These are phyloP conservation scores for Phyllotreta cruciferae DNA, from an alignment of 2,888 invertebrate species.

Conservation along the genomic window DNA sequence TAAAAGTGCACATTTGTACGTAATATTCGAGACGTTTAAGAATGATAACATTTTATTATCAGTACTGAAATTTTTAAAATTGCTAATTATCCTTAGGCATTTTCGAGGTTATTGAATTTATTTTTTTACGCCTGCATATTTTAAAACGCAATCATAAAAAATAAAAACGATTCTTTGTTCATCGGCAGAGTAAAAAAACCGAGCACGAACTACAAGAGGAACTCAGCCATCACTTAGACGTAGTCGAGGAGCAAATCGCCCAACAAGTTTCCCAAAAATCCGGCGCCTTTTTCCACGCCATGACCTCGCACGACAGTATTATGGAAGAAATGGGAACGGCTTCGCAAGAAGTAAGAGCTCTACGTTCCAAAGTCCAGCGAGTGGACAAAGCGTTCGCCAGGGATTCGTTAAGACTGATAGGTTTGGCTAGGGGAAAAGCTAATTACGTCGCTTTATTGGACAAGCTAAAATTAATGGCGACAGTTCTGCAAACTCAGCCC, in stretches of 20 bases:
- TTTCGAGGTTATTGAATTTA: no score
- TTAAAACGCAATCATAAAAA: no score
- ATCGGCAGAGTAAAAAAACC: slow-evolving; percentile 59
- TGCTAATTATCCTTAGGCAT: no score
- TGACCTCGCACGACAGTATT: slow-evolving; percentile 97
- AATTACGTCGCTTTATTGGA: slow-evolving; percentile 74
- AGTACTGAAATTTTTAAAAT: no score
- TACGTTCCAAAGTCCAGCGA: slow-evolving; percentile 77
- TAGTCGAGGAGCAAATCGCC: slow-evolving; percentile 92
- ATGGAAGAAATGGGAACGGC: slow-evolving; percentile 93
- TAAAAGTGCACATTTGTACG: no score
- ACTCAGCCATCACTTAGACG: slow-evolving; percentile 92
- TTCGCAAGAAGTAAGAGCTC: slow-evolving; percentile 74
- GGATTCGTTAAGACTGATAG: slow-evolving; percentile 80
- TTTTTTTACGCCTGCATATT: no score
- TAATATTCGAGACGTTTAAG: no score
- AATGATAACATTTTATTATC: no score
- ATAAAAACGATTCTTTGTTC: slow-evolving; percentile 47
- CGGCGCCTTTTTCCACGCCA: slow-evolving; percentile 96
- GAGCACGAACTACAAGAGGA: slow-evolving; percentile 84
- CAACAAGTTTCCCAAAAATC: slow-evolving; percentile 94
- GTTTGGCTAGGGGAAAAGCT: slow-evolving; percentile 69
- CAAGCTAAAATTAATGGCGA: slow-evolving; percentile 88
- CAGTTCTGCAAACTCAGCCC: slow-evolving; percentile 97
- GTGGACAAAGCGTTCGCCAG: slow-evolving; percentile 82